These are phyloP conservation scores for Sclerodermus sp. DNA, from an alignment of 2,888 invertebrate species.

Conservation along the genomic window DNA sequence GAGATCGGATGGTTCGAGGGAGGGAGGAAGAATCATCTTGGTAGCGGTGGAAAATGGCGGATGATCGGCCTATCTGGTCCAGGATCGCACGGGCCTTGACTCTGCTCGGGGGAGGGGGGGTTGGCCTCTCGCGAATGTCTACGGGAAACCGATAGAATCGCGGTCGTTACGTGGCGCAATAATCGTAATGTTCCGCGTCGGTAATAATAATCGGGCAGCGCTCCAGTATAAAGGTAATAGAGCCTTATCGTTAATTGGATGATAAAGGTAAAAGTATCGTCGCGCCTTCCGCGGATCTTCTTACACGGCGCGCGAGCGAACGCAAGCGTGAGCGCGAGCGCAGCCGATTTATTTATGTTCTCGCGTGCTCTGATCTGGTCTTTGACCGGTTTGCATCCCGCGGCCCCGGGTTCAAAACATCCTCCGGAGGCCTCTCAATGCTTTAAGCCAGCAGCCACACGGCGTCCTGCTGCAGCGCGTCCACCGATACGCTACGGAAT, in stretches of 20 bases:
- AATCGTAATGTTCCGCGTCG: conserved; percentile 31
- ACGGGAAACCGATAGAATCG: conserved; percentile 27
- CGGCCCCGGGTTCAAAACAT: too few species aligned
- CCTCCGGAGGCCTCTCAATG: conserved; percentile 5
- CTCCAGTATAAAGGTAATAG: conserved; percentile 36
- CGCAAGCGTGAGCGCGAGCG: conserved; percentile 29
- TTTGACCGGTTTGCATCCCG: conserved; percentile 37
- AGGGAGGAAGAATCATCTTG: too few species aligned
- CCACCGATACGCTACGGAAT: too few species aligned
- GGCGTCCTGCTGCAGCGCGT: too few species aligned
- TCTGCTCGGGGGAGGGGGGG: not conserved
- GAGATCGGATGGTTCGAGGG: too few species aligned
- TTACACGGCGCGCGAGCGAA: conserved; percentile 8
- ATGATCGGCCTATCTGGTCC: too few species aligned
- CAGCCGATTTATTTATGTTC: conserved; percentile 42
- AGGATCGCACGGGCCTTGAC: too few species aligned
- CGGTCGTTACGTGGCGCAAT: conserved; percentile 23
- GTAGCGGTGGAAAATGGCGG: too few species aligned
- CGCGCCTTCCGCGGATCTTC: conserved; percentile 31
- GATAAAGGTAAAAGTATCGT: conserved; percentile 34
- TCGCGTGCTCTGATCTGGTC: conserved; percentile 30
- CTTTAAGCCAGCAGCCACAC: too few species aligned
- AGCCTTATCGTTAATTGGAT: conserved; percentile 43
- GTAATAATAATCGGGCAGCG: conserved; percentile 26
- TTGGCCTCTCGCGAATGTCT: conserved; percentile 16